Evolutionary conservation across 2,888 invertebrate species (phyloP).

Genomic region (Acanthopleura granulata): DNA sequence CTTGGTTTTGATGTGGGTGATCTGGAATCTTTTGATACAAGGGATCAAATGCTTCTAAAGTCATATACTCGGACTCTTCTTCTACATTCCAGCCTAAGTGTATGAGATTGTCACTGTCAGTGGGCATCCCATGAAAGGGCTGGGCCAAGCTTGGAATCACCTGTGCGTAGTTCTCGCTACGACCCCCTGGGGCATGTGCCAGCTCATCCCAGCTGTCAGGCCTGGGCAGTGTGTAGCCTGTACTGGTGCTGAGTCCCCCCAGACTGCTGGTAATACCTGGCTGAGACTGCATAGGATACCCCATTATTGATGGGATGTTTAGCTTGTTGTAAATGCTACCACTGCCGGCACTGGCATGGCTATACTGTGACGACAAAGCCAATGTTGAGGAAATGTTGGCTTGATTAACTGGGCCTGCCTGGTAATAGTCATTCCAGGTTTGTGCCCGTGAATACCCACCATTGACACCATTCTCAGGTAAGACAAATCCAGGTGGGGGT

Average conservation of each 20-base stretch:
- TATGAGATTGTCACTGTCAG: not conserved
- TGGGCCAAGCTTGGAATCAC: not conserved
- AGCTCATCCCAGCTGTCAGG: slow-evolving; percentile 26
- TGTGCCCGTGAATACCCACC: too few relatives aligned
- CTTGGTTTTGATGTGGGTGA: slow-evolving; percentile 29
- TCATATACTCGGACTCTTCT: slow-evolving; percentile 56
- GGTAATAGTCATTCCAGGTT: too few relatives aligned
- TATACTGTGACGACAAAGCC: not conserved
- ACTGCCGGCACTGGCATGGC: not conserved
- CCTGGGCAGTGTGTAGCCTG: slow-evolving; percentile 21
- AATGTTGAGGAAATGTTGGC: too few relatives aligned
- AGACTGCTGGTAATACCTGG: not conserved
- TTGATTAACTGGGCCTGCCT: too few relatives aligned
- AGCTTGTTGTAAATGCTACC: not conserved
- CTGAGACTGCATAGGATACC: not conserved
- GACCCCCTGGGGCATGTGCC: not conserved
- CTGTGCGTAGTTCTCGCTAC: slow-evolving; percentile 28
- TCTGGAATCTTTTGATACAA: slow-evolving; percentile 33
- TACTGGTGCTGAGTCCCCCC: not conserved
- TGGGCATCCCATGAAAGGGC: not conserved
- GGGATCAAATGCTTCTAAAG: slow-evolving; percentile 57
- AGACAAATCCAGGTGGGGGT: slow-evolving; percentile 24
- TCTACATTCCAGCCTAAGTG: slow-evolving; percentile 29
- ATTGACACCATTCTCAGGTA: not conserved
- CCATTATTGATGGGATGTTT: not conserved